phyloP scores from a whole-genome alignment of 2,113 vertebrate genomes.

The Equus przewalskii region DNA sequence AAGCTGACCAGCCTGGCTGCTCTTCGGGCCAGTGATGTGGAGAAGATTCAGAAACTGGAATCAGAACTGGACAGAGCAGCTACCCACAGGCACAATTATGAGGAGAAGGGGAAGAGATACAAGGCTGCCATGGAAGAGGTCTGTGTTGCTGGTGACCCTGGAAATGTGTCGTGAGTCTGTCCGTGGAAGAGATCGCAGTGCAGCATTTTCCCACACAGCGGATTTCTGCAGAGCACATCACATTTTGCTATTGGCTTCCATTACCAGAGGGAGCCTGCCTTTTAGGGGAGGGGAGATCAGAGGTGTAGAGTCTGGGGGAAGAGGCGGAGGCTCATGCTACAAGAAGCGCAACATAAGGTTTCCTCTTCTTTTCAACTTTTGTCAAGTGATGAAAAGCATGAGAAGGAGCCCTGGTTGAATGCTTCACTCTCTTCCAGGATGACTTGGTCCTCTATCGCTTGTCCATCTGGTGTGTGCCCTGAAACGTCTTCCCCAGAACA shows the following conservation, averaged over 20 bases:
- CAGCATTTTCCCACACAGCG: background rate
- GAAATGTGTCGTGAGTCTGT: background rate
- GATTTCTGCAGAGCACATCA: background rate
- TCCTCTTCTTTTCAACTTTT: background rate
- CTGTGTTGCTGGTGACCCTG: background rate
- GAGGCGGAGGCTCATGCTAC: background rate
- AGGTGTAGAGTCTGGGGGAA: background rate
- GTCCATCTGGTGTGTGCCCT: background rate
- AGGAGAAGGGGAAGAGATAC: slow-evolving; percentile 90
- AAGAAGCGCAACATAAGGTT: background rate
- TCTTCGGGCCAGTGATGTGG: slow-evolving; percentile 87
- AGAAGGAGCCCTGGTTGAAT: background rate
- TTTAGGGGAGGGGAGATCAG: no score
- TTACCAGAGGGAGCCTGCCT: background rate
- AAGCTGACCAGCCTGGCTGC: slow-evolving; percentile 92
- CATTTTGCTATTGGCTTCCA: background rate
- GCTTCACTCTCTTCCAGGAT: background rate
- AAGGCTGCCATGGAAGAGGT: slow-evolving; percentile 92
- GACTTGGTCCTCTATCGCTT: background rate
- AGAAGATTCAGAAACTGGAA: slow-evolving; percentile 93
- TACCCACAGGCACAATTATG: slow-evolving; percentile 87
- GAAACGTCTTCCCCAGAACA: background rate
- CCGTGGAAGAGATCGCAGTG: rapidly evolving
- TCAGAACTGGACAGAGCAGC: slow-evolving; percentile 90
- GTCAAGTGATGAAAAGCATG: background rate